Base-by-base conservation (phyloP, 2,888 invertebrate species). In the Lacanobia wlatinum region DNA sequence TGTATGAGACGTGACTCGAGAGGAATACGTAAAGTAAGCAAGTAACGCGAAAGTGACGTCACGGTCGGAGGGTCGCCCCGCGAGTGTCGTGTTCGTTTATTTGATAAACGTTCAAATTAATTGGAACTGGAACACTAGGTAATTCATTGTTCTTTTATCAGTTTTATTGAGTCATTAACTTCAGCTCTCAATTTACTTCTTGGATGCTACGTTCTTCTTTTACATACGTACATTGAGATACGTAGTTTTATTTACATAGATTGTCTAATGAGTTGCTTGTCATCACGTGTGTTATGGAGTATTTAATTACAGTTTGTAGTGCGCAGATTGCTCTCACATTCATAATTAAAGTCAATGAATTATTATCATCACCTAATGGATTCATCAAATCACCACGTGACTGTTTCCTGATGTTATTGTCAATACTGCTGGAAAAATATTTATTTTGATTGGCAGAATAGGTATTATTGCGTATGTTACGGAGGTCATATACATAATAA, bases 1-100 rank as follows among this genome's bases (percentile, higher is more conserved):
- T 77, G 64, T 43, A 60, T 70, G 50, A 80, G 82, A 83, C 85
- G 85, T 84, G 85, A 84, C 85, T 81, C 59, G 73, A 70, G 81
- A 79, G 66, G 70, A 80, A 78, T 75, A 79, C 64, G 67, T 78
- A 56, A 76, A 70, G 53, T 58, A 63, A 62, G 70, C 65, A 64
- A 59, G 43, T 58, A 64, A 38, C 61, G 63, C 60, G 58, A 70
- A 48, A 55, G 10, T 86, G 84, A 82, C 84, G 83, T 84, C 80
- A 80, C 28, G 50, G 12, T 43, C 63, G 21, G 58, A 73, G 63
- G 70, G 62, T 72, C 70, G 52, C 59, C 73, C 69, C 67, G 68
- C 40, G 16, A 63, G 61, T 59, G 62, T 61, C 56, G 71, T n/a
- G 52, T 78, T 56, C 62, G 50, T 73, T 66, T 73, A 56, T 67